Percentiles rank a stretch among this genome's conserved stretches.
These are phyloP conservation scores for Aulostomus chinensis DNA, from an alignment of 2,797 vertebrate species.

Conservation along the genomic window DNA sequence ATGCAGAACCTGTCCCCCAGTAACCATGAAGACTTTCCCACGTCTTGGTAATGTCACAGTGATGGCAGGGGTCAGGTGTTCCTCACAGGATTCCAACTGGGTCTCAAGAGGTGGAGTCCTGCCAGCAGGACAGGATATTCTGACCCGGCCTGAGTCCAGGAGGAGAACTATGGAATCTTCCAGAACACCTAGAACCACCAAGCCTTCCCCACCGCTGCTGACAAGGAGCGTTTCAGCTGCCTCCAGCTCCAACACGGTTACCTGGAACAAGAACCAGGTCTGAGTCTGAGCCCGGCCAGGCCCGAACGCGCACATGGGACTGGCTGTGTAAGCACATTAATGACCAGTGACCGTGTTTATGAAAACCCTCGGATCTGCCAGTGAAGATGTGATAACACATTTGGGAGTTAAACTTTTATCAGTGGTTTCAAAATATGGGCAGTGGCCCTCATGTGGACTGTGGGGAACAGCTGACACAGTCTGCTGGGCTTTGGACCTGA, in stretches of 20 bases:
- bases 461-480: too few species aligned
- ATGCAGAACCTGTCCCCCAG: slow-evolving; percentile 65
- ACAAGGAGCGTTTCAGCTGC: slow-evolving; percentile 63
- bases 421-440: too few species aligned
- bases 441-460: too few species aligned
- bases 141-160: slow-evolving; percentile 52
- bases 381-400: not conserved
- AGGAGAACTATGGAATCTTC: slow-evolving; percentile 63
- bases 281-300: not conserved
- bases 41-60: slow-evolving; percentile 55
- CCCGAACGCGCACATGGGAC: too few species aligned
- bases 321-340: too few species aligned
- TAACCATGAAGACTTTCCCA: slow-evolving; percentile 72
- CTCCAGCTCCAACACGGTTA: slow-evolving; percentile 77
- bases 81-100: slow-evolving; percentile 22
- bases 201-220: slow-evolving; percentile 37
- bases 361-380: too few species aligned
- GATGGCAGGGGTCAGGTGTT: slow-evolving; percentile 34
- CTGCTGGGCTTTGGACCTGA: too few species aligned
- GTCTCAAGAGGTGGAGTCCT: slow-evolving; percentile 38
- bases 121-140: slow-evolving; percentile 52
- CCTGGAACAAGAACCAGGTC: slow-evolving; percentile 50
- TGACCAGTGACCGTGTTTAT: too few species aligned
- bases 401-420: too few species aligned
- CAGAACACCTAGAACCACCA: slow-evolving; percentile 64